Conservation (phyloP, 2,888 invertebrate genomes). For the Lepidochrysops patricia region DNA sequence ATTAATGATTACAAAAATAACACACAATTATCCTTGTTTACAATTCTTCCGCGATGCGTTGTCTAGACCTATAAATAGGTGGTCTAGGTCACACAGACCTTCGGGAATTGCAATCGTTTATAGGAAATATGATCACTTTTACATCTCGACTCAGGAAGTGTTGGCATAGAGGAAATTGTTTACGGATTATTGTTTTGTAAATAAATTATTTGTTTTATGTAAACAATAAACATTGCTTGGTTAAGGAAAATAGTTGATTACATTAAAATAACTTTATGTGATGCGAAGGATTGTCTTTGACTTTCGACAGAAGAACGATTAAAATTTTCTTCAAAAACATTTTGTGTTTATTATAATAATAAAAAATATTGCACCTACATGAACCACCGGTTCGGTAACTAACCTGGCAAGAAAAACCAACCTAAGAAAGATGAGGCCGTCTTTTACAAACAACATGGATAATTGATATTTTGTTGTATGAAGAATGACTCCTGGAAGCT, state of each 20-base stretch:
- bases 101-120: conserved; percentile 4
- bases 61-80: conserved; percentile 32
- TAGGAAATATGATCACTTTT: conserved; percentile 5
- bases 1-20: conserved; percentile 10
- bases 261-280: neutral
- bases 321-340: no score
- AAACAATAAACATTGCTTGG: neutral
- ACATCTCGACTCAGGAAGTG: conserved; percentile 8
- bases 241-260: neutral
- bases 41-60: conserved; percentile 20
- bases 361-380: no score
- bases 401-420: no score
- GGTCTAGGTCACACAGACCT: conserved; percentile 30
- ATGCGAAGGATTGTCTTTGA: no score
- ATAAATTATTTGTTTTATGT: neutral
- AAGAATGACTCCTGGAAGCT: no score
- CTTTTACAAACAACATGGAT: no score
- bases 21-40: conserved; percentile 22
- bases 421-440: no score
- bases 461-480: no score
- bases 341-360: no score
- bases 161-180: neutral
- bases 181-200: neutral
- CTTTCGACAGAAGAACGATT: no score
- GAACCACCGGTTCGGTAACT: no score